Evolutionary conservation across 2,888 invertebrate species (phyloP).

Genomic region (Stenurella melanura): DNA sequence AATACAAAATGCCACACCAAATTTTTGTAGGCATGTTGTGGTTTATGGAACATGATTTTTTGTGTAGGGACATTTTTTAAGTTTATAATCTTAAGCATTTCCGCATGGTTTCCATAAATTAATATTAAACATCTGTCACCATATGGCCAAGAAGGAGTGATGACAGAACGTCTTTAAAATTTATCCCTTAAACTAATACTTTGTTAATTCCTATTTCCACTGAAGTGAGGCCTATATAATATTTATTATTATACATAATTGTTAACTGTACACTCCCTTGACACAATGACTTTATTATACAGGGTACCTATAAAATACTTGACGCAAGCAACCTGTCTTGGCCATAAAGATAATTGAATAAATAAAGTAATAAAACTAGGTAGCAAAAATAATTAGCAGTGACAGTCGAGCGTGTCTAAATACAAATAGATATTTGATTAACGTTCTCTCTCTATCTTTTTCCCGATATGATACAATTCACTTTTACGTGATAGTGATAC

Average conservation of each 20-base stretch:
- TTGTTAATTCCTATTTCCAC: background rate
- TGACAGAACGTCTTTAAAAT: background rate
- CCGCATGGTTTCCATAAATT: conserved; percentile 43
- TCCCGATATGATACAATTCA: no score
- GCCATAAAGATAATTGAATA: no score
- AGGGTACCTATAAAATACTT: no score
- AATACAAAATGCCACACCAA: conserved; percentile 59
- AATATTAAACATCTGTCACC: conserved; percentile 37
- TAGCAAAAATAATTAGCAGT: no score
- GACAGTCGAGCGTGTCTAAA: no score
- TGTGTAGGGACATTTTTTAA: conserved; percentile 29
- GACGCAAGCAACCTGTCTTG: no score
- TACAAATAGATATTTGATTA: no score
- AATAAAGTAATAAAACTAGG: no score
- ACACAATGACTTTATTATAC: no score
- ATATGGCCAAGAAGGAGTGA: conserved; percentile 18
- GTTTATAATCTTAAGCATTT: conserved; percentile 42
- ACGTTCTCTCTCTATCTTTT: no score
- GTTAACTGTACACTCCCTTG: no score
- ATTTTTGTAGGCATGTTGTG: conserved; percentile 58
- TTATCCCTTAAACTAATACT: background rate
- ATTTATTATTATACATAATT: background rate
- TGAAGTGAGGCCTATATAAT: background rate
- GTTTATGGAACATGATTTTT: conserved; percentile 51
- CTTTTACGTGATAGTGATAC: no score